Conservation (phyloP, 1,140 invertebrate species). For the Artemia franciscana region DNA sequence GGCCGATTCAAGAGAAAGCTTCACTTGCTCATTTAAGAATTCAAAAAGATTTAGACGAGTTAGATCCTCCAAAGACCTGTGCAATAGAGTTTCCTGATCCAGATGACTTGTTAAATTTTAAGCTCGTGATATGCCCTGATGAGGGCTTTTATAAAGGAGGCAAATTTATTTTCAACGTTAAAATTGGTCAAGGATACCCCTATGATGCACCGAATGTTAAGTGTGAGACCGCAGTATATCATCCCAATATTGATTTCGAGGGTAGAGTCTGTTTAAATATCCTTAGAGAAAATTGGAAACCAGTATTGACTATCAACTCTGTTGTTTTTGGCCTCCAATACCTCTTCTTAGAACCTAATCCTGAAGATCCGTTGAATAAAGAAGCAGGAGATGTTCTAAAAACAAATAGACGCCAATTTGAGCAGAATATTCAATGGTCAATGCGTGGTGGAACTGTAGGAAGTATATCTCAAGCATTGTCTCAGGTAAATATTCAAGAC, state of each 20-base stretch:
- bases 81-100: constrained; percentile 84
- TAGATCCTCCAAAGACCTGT: constrained; percentile 91
- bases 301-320: constrained; percentile 88
- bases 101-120: constrained; percentile 86
- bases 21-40: constrained; percentile 87
- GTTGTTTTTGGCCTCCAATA: constrained; percentile 95
- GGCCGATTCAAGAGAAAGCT: constrained; percentile 59
- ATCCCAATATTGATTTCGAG: constrained; percentile 84
- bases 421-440: constrained; percentile 84
- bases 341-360: constrained; percentile 92
- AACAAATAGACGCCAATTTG: constrained; percentile 76
- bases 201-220: constrained; percentile 90
- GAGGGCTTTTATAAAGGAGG: constrained; percentile 88
- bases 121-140: constrained; percentile 86
- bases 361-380: constrained; percentile 94
- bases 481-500: constrained; percentile 50
- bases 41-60: constrained; percentile 94
- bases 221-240: constrained; percentile 78
- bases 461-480: constrained; percentile 85
- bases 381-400: constrained; percentile 95
- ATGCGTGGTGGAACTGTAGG: no score
- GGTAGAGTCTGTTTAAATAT: constrained; percentile 89
- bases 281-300: constrained; percentile 94
- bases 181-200: constrained; percentile 87
- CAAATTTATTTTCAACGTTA: constrained; percentile 87